Evolutionary conservation across 2,113 vertebrate genomes (phyloP).

Genomic region (Machaerirhynchus nigripectus): DNA sequence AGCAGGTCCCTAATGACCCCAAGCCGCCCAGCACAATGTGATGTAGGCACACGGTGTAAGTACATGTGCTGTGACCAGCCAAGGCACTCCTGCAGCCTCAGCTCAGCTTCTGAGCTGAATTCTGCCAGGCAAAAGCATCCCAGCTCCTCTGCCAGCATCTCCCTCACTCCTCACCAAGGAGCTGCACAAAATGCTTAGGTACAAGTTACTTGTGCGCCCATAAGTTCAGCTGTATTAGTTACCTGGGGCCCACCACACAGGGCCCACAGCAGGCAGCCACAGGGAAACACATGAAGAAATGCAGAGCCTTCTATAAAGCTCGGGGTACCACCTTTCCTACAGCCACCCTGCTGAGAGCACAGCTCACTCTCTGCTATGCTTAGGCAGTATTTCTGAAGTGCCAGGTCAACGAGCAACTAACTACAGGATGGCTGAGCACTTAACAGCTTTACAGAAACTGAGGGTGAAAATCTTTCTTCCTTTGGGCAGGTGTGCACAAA

Average conservation of each 20-base stretch:
- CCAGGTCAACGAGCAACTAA: neutral
- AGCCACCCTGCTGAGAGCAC: neutral
- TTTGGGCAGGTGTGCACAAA: neutral
- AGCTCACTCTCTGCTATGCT: neutral
- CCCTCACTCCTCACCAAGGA: neutral
- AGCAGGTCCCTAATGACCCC: neutral
- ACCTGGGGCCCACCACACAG: neutral
- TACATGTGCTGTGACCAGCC: neutral
- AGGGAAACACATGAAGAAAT: neutral
- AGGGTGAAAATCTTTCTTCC: neutral
- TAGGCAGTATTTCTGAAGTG: neutral
- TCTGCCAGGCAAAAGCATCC: neutral
- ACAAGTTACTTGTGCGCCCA: rapidly evolving
- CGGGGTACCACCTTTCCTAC: neutral
- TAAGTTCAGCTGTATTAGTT: neutral
- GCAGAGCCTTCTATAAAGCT: neutral
- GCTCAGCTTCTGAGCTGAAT: neutral
- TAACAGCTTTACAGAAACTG: neutral
- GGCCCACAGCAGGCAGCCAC: neutral
- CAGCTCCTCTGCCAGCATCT: neutral
- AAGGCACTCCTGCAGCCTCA: neutral
- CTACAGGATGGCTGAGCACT: neutral
- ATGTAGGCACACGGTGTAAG: neutral
- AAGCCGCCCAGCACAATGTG: neutral
- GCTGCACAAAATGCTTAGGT: neutral